A percentile compares a stretch with the other conserved stretches of the same genome.
Conservation (phyloP, 2,797 vertebrate genomes). For the Coregonus sp. region DNA sequence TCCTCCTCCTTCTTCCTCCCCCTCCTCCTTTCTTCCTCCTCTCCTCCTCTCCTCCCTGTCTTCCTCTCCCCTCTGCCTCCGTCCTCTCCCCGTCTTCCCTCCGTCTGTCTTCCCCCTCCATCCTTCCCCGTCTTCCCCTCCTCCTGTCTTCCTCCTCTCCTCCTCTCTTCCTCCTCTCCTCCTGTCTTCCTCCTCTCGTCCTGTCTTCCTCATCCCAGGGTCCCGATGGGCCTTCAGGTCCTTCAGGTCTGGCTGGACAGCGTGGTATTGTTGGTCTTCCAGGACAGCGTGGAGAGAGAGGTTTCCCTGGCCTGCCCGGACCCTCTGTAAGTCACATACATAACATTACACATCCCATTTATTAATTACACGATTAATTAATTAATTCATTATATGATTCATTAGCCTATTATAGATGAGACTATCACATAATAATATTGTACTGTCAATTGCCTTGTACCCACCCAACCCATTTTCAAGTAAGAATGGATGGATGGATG, state of each 20-base stretch:
- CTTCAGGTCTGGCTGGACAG: slow-evolving; percentile 89
- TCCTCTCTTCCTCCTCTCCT: background rate
- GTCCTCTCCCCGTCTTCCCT: too few species aligned
- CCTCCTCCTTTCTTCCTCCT: background rate
- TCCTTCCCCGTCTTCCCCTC: too few species aligned
- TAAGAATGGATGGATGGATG: too few species aligned
- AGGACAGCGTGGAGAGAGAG: slow-evolving; percentile 93
- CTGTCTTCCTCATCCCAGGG: slow-evolving; percentile 72
- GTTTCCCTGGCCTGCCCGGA: slow-evolving; percentile 90
- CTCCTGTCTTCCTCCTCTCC: too few species aligned
- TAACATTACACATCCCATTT: too few species aligned
- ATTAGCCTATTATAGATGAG: too few species aligned
- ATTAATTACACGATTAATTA: too few species aligned
- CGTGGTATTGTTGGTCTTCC: slow-evolving; percentile 95
- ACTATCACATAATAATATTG: background rate
- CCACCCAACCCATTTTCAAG: too few species aligned
- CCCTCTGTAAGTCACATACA: slow-evolving; percentile 2
- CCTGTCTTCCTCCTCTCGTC: background rate
- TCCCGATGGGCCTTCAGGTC: slow-evolving; percentile 87
- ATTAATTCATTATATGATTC: too few species aligned
- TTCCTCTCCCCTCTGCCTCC: background rate
- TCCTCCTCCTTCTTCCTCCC: background rate
- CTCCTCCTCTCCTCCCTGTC: background rate
- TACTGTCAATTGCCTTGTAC: background rate
- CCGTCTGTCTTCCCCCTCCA: too few species aligned